Evolutionary conservation across 2,113 vertebrate species (phyloP).

Genomic region (Pan paniscus): DNA sequence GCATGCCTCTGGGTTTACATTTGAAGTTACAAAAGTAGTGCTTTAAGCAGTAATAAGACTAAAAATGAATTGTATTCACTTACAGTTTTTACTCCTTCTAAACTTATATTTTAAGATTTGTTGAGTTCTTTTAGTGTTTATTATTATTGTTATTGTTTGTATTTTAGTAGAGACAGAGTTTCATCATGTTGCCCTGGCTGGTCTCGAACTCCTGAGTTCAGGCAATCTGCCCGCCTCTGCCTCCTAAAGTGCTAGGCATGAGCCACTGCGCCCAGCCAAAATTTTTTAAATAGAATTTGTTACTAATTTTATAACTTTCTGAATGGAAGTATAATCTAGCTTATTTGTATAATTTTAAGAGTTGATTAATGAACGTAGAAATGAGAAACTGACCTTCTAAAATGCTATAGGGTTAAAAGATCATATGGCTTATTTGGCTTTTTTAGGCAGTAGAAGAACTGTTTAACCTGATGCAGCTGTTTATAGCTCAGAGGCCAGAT

Average conservation of each 20-base stretch:
- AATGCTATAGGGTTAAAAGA: background rate
- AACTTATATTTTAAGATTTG: background rate
- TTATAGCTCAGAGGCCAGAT: conserved; percentile 96
- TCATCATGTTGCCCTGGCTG: too few relatives aligned
- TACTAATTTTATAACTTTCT: conserved; percentile 28
- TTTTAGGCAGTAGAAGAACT: conserved; percentile 97
- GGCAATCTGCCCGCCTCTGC: too few relatives aligned
- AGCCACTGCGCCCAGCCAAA: too few relatives aligned
- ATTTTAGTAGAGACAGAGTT: too few relatives aligned
- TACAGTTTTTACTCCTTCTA: background rate
- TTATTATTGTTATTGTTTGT: too few relatives aligned
- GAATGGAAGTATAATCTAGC: background rate
- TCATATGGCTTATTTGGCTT: conserved; percentile 42
- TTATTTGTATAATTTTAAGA: conserved; percentile 10
- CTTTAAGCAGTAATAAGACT: conserved; percentile 9
- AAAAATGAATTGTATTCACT: background rate
- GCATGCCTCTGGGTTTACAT: background rate
- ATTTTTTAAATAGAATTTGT: conserved; percentile 25
- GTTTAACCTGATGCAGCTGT: conserved; percentile 99
- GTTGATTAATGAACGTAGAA: background rate
- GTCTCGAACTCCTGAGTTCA: too few relatives aligned
- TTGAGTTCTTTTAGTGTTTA: background rate
- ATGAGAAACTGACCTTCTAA: background rate
- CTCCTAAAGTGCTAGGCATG: too few relatives aligned
- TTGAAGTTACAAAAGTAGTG: conserved; percentile 22